Evolutionary conservation across 1,140 invertebrate species (phyloP).

Genomic region (Leptopilina boulardi): DNA sequence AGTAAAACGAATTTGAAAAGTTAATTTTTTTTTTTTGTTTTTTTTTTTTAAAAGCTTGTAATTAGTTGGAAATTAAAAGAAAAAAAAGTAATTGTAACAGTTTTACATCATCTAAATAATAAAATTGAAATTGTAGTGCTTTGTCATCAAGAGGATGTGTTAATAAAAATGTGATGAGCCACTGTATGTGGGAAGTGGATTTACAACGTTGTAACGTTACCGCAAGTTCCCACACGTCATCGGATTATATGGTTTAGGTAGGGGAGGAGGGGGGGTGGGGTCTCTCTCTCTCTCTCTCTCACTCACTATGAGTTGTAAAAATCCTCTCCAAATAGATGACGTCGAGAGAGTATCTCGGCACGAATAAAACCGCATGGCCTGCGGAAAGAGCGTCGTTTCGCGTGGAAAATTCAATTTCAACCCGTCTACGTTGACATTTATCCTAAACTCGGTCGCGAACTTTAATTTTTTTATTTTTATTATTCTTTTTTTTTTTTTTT

Average conservation of each 20-base stretch:
- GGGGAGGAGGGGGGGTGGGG: no score
- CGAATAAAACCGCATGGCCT: slow-evolving; percentile 32
- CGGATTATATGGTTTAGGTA: slow-evolving; percentile 54
- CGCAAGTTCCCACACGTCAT: slow-evolving; percentile 57
- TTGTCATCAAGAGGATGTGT: slow-evolving; percentile 23
- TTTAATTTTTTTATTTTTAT: not conserved
- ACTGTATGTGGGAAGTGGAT: slow-evolving; percentile 21
- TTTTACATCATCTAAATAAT: slow-evolving; percentile 17
- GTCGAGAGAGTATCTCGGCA: slow-evolving; percentile 8
- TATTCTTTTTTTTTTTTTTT: not conserved
- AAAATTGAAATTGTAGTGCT: slow-evolving; percentile 20
- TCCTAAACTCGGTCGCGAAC: slow-evolving; percentile 4
- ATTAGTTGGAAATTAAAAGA: no score
- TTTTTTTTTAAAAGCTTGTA: no score
- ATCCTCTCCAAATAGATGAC: slow-evolving; percentile 39
- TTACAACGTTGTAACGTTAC: slow-evolving; percentile 46
- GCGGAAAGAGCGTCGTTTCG: slow-evolving; percentile 32
- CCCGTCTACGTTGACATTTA: slow-evolving; percentile 23
- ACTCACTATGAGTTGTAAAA: slow-evolving; percentile 51
- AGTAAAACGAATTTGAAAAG: no score
- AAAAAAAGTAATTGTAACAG: not conserved
- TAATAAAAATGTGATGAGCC: slow-evolving; percentile 26
- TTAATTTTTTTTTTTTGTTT: no score
- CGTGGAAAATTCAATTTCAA: slow-evolving; percentile 28
- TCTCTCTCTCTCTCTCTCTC: no score